Evolutionary conservation across 1,140 invertebrate species (phyloP).

Genomic region (Brachionus rotundiformis): DNA sequence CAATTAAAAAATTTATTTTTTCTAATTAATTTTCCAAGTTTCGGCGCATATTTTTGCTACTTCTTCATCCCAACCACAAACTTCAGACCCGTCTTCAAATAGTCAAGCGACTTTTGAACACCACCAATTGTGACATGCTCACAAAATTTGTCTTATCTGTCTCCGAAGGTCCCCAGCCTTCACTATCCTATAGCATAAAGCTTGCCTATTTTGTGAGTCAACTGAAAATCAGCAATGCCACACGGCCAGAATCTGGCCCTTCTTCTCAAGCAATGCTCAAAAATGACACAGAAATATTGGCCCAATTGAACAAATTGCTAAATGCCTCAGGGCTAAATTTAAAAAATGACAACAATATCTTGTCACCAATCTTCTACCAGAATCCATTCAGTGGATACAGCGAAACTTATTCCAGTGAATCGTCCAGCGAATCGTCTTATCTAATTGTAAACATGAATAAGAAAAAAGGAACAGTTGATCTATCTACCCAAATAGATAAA

Average conservation of each 20-base stretch:
- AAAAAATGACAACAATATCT: background rate
- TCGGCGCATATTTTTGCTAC: slow-evolving; percentile 16
- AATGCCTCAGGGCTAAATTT: background rate
- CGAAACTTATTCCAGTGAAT: background rate
- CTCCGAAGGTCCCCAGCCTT: background rate
- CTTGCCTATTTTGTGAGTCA: background rate
- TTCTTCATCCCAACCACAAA: slow-evolving; percentile 36
- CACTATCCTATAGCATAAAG: background rate
- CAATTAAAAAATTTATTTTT: background rate
- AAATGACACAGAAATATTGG: slow-evolving; percentile 4
- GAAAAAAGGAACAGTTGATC: slow-evolving; percentile 2
- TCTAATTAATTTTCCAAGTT: background rate
- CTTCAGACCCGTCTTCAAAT: slow-evolving; percentile 26
- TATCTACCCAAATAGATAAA: slow-evolving; percentile 43
- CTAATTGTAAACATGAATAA: background rate
- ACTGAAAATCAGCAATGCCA: background rate
- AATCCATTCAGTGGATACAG: background rate
- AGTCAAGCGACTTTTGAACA: background rate
- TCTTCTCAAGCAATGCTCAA: background rate
- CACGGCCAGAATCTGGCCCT: background rate
- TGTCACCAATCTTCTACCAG: background rate
- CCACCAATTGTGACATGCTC: background rate
- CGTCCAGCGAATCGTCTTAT: slow-evolving; percentile 6
- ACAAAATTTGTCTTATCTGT: slow-evolving; percentile 12
- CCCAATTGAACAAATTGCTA: slow-evolving; percentile 15